Conservation (phyloP, 2,797 vertebrate genomes). For the Neosalanx taihuensis region DNA sequence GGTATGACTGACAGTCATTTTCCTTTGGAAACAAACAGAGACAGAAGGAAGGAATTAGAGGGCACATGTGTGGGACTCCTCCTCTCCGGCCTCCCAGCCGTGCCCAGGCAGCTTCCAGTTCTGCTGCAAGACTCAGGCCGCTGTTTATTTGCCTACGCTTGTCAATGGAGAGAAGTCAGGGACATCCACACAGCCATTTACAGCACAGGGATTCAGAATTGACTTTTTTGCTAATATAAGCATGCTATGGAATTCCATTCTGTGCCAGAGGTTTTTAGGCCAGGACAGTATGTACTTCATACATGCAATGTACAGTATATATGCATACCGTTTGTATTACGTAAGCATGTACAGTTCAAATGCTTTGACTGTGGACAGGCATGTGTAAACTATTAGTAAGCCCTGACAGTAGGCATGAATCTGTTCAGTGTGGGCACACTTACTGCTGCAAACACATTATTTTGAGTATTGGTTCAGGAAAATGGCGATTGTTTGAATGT, state of each 20-base stretch:
- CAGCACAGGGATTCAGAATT: not conserved
- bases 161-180: conserved; percentile 25
- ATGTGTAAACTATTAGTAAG: not conserved
- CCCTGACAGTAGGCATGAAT: not conserved
- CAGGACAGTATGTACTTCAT: not conserved
- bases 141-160: conserved; percentile 43
- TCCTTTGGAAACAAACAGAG: conserved; percentile 54
- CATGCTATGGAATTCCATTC: not conserved
- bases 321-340: not conserved
- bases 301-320: not conserved
- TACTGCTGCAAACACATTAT: not conserved
- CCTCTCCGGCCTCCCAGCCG: conserved; percentile 38
- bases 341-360: not conserved
- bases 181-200: conserved; percentile 11
- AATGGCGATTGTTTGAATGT: not conserved
- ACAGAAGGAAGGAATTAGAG: conserved; percentile 52
- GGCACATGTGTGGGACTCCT: conserved; percentile 40
- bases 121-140: conserved; percentile 27
- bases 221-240: not conserved
- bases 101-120: conserved; percentile 22
- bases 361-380: not conserved
- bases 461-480: not conserved
- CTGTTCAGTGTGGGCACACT: not conserved
- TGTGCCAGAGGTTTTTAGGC: not conserved
- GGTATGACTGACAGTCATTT: conserved; percentile 54